Base-by-base conservation (phyloP, 2,888 invertebrate species). In the Hermaeophaga mercurialis region DNA sequence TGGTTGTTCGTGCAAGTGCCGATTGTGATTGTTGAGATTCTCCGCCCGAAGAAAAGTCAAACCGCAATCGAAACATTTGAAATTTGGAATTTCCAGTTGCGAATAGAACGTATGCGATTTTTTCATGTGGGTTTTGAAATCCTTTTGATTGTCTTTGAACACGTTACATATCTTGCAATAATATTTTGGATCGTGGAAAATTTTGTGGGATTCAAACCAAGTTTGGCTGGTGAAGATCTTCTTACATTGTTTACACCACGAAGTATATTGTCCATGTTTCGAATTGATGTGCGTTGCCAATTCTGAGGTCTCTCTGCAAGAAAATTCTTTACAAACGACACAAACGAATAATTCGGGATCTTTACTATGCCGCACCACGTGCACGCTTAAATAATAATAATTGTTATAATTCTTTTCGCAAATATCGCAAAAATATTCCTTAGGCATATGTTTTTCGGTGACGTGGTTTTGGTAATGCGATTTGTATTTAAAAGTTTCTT, bases 121-220 rank as follows among this genome's bases (percentile, higher is more conserved):
- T 18, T 6, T 18, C 38, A 38, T 15, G 15, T 38, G 38, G 3
- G 5, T 17, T 9, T 1, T 38, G 17, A 38, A 38, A 15, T 3
- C 15, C 17, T 7, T 7, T 14, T 33, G 19, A 14, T 15, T 26
- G 3, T 24, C 15, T 14, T 11, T 26, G 8, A 7, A 7, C 9
- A 44, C n/a, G 7, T 3, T 7, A 12, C 26, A 45, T 9, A 11
- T 24, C 15, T 11, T 17, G 31, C 24, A 28, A 17, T 14, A 15
- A 15, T 39, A 6, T 14, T 39, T 12, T 18, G 9, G 11, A 48
- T 12, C n/a, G 19, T 82, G 81, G 12, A 80, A 81, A 66, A 82
- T 82, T 65, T 80, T 79, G 72, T 83, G 83, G 49, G 82, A 81
- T 63, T 79, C 75, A 49, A 80, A 80, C 75, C 81, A 81, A 26